A percentile compares a stretch with the other conserved stretches of the same genome.
phyloP scores from a whole-genome alignment of 2,113 vertebrate genomes.

The Percopsis transmontana region DNA sequence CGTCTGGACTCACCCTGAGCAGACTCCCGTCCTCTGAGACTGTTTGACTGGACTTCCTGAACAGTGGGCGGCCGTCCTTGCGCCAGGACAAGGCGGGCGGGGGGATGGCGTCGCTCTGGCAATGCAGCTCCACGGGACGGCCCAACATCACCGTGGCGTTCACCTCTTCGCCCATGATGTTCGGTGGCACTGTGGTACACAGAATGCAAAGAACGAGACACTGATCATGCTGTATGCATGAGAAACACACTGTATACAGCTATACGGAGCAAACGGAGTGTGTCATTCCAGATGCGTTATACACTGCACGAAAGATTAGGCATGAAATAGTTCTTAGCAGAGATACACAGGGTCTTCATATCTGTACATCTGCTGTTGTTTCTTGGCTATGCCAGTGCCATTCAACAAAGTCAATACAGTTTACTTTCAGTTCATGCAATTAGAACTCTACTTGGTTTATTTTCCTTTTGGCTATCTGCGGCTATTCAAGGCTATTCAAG shows the following conservation, averaged over 20 bases:
- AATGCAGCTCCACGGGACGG: conserved; percentile 81
- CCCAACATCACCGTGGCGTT: conserved; percentile 85
- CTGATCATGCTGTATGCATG: background rate
- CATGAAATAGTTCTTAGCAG: conserved; percentile 34
- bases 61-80: conserved; percentile 86
- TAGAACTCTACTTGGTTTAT: conserved; percentile 7
- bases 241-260: background rate
- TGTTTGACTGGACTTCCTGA: conserved; percentile 84
- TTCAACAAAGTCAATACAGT: conserved; percentile 15
- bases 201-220: background rate
- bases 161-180: conserved; percentile 93
- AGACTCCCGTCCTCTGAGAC: conserved; percentile 83
- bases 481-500: conserved; percentile 12
- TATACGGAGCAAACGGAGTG: background rate
- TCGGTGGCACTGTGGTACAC: conserved; percentile 85
- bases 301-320: conserved; percentile 24
- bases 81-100: conserved; percentile 85
- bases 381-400: conserved; percentile 22
- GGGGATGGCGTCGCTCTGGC: conserved; percentile 87
- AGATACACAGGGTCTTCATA: background rate
- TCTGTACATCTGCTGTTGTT: conserved; percentile 38
- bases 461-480: background rate
- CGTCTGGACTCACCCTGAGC: conserved; percentile 83
- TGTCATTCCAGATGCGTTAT: background rate
- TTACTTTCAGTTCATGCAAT: conserved; percentile 19